Conservation (phyloP, 2,113 vertebrate genomes). For the Antigone vipio region DNA sequence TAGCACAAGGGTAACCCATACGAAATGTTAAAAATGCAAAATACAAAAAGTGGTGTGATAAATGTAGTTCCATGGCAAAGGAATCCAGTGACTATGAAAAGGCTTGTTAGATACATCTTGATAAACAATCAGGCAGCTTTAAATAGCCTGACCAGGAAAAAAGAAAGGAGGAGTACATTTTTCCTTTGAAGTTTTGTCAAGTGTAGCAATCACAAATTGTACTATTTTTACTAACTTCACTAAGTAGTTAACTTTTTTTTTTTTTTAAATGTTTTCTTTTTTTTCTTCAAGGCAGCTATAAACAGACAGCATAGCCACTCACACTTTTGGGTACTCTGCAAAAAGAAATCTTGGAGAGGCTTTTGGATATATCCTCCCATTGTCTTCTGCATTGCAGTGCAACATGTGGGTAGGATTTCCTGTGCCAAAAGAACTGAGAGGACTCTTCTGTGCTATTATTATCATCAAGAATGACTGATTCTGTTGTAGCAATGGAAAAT, state of each 20-base stretch:
- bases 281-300: background rate
- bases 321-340: background rate
- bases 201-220: background rate
- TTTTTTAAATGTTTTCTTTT: too few species aligned
- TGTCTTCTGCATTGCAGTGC: background rate
- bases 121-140: background rate
- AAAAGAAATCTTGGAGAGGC: background rate
- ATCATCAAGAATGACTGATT: background rate
- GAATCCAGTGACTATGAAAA: background rate
- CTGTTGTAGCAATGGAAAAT: background rate
- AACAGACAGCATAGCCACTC: background rate
- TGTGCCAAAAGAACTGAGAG: background rate
- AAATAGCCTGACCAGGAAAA: background rate
- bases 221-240: background rate
- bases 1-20: background rate
- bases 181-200: background rate
- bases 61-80: background rate
- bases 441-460: constrained; percentile 4
- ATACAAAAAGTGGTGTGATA: background rate
- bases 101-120: background rate
- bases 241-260: background rate
- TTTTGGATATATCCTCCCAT: background rate
- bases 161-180: background rate
- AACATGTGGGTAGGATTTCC: background rate
- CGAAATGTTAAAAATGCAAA: background rate